A percentile compares a stretch with the other conserved stretches of the same genome.
Evolutionary conservation across 2,888 invertebrate species (phyloP).

Genomic region (Cheilosia vulpina): DNA sequence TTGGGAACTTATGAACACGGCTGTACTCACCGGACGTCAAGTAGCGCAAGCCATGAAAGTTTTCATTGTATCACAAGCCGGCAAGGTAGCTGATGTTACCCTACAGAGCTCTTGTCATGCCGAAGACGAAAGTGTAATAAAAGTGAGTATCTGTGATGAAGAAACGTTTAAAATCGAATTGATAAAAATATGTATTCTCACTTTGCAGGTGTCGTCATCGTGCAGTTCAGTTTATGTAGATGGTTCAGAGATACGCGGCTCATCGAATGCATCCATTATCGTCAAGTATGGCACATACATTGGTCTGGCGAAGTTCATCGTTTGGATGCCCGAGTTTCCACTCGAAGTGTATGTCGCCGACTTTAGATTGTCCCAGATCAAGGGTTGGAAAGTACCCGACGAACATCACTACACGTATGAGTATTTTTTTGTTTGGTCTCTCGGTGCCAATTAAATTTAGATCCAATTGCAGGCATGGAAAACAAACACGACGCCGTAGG

Average conservation of each 20-base stretch:
- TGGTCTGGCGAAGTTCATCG: constrained; percentile 94
- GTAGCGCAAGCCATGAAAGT: constrained; percentile 98
- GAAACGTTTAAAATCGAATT: neutral
- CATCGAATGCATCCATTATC: constrained; percentile 96
- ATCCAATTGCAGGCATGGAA: constrained; percentile 82
- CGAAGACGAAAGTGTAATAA: constrained; percentile 97
- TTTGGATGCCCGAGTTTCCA: constrained; percentile 98
- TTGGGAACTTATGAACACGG: constrained; percentile 97
- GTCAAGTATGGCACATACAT: constrained; percentile 96
- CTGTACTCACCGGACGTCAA: constrained; percentile 96
- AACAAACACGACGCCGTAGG: constrained; percentile 84
- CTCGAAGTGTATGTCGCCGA: constrained; percentile 95
- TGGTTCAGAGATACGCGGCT: constrained; percentile 96
- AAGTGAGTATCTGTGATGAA: constrained; percentile 86
- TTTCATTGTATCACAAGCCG: constrained; percentile 96
- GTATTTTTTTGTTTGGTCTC: constrained; percentile 13
- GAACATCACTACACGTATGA: constrained; percentile 85
- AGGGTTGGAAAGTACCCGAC: constrained; percentile 96
- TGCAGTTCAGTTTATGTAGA: constrained; percentile 98
- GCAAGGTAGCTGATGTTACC: constrained; percentile 97
- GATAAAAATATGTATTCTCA: neutral
- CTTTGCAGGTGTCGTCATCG: constrained; percentile 93
- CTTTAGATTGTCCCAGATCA: constrained; percentile 94
- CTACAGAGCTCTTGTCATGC: constrained; percentile 97
- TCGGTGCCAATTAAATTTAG: constrained; percentile 57